Conservation (phyloP, 2,797 vertebrate genomes). For the Hypotaenidia okinawae region DNA sequence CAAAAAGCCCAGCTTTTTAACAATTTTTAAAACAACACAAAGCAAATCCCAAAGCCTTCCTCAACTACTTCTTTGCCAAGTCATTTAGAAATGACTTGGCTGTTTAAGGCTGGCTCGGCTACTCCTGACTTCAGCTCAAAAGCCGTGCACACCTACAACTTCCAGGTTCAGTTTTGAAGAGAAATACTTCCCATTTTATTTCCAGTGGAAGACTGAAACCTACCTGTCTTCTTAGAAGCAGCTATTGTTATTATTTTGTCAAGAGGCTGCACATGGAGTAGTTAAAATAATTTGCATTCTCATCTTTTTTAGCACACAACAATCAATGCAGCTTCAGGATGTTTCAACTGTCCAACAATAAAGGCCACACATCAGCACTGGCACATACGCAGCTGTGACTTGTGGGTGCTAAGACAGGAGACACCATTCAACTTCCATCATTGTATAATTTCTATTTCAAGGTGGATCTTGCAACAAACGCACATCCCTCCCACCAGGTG, state of each 20-base stretch:
- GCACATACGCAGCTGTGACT: not conserved
- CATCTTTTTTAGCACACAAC: not conserved
- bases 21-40: not conserved
- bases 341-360: not conserved
- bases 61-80: not conserved
- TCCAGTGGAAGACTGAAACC: not conserved
- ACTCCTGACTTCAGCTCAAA: not conserved
- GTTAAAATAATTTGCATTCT: not conserved
- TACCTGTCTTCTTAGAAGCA: not conserved
- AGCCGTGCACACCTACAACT: not conserved
- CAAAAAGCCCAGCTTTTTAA: not conserved
- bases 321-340: not conserved
- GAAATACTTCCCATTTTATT: not conserved
- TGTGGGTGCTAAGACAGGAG: not conserved
- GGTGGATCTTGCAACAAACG: not conserved
- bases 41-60: not conserved
- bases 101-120: not conserved
- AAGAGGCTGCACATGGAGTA: not conserved
- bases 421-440: not conserved
- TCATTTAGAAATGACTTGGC: not conserved
- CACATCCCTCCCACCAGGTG: rapidly evolving
- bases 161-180: not conserved
- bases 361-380: not conserved
- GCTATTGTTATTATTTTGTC: not conserved
- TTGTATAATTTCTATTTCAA: not conserved